A percentile compares a stretch with the other conserved stretches of the same genome.
Conservation (phyloP, 2,113 vertebrate species). For the Spea bombifrons region DNA sequence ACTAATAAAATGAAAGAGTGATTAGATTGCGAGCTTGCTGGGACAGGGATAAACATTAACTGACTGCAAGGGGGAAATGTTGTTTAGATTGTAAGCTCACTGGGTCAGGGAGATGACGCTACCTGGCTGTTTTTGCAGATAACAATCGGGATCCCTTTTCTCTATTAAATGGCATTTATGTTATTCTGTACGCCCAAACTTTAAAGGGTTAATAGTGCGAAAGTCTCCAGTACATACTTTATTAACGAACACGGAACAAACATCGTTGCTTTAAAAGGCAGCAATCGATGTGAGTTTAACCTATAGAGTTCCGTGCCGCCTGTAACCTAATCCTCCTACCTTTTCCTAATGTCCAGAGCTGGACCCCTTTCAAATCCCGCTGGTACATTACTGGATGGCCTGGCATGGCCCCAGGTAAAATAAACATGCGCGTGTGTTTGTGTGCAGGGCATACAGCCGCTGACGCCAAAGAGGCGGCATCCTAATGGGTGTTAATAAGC, state of each 20-base stretch:
- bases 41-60: not conserved
- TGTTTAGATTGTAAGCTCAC: too few species aligned
- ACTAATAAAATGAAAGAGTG: not conserved
- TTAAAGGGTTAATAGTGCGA: too few species aligned
- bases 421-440: slow-evolving; percentile 46
- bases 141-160: too few species aligned
- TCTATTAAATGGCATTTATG: too few species aligned
- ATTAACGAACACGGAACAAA: not conserved
- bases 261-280: not conserved
- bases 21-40: slow-evolving; percentile 3
- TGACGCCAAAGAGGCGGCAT: slow-evolving; percentile 47
- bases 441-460: slow-evolving; percentile 39
- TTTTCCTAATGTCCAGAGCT: slow-evolving; percentile 4
- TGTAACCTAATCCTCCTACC: not conserved
- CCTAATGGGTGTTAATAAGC: slow-evolving; percentile 45
- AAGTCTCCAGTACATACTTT: too few species aligned
- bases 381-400: slow-evolving; percentile 39
- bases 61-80: too few species aligned
- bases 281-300: not conserved
- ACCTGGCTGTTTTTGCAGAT: too few species aligned
- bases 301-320: not conserved
- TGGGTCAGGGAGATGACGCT: too few species aligned
- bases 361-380: slow-evolving; percentile 23
- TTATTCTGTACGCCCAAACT: too few species aligned
- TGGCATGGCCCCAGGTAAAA: slow-evolving; percentile 43